Percentiles rank a stretch among this genome's conserved stretches.
Evolutionary conservation across 2,113 vertebrate species (phyloP).

Genomic region (Dasyornis broadbenti): DNA sequence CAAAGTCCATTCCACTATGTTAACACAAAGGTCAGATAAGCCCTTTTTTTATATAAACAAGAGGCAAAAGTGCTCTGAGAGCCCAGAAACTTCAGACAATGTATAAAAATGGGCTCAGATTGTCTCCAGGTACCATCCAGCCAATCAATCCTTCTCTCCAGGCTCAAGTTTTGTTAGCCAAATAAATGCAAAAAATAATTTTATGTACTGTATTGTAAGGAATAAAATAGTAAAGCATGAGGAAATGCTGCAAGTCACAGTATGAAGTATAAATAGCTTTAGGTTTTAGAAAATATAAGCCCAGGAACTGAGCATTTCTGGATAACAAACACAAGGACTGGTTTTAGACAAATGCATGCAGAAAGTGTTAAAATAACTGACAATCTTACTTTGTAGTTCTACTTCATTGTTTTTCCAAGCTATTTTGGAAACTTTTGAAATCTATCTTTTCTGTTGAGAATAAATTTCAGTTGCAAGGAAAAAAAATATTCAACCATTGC

Average conservation of each 20-base stretch:
- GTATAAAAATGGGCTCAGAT: background rate
- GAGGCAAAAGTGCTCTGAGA: background rate
- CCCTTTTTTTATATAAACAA: background rate
- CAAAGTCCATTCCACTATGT: background rate
- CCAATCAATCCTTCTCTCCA: background rate
- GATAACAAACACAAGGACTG: background rate
- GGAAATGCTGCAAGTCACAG: background rate
- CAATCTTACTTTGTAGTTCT: background rate
- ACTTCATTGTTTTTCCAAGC: background rate
- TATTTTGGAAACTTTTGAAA: slow-evolving; percentile 6
- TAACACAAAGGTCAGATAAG: background rate
- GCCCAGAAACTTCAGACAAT: background rate
- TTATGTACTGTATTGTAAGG: background rate
- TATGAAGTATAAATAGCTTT: background rate
- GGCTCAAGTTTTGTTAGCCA: background rate
- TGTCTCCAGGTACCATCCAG: background rate
- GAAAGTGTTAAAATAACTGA: background rate
- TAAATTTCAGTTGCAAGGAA: background rate
- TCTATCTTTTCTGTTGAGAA: background rate
- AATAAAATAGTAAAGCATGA: background rate
- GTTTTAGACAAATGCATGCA: background rate
- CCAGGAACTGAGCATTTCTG: background rate
- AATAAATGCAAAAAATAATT: background rate
- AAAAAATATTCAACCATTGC: background rate
- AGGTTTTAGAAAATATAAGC: background rate